Base-by-base conservation (phyloP, 2,113 vertebrate species). In the Microtus ochrogaster region DNA sequence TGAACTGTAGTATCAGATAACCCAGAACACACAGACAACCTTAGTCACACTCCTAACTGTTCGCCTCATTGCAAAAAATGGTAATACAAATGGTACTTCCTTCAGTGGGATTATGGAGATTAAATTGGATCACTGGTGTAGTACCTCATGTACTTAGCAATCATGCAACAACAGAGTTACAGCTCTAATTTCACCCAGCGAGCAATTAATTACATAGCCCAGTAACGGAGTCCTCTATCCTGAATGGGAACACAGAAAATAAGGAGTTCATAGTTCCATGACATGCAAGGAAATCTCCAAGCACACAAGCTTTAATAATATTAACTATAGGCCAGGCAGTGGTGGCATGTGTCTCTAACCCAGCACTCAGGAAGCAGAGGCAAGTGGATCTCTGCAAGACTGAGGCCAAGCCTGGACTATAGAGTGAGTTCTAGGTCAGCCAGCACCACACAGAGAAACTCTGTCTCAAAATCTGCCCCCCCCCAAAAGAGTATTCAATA, bases 51-150 rank as follows among this genome's bases (percentile, higher is more conserved):
- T 78, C 58, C 68, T 93, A 63, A 36, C n/a, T 13, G 5, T 49
- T 84, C 83, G 85, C 68, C 52, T 91, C 68, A 30, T 47, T 81
- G 16, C 47, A 30, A 93, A 85, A 85, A 70, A 77, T 91, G 41
- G 14, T 81, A 55, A 76, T 93, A 78, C 74, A 8, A 78, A 74
- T 24, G 77, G 33, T 22, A 22, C 24, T 84, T 49, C 28, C 65
- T 16, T 92, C 39, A 83, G 3, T 68, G 39, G 7, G 3, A n/a
- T 88, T 61, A 41, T 49, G 52, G 41, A 52, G 73, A 91, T 81
- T 58, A 86, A 52, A 61, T 61, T 44, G 82, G 70, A 30, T 88
- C 84, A 28, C 7, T 28, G 47, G 55, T 65, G 30, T 52, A 76
- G 84, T 72, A 28, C 12, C 3, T 4, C 24, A 13, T 83, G 5